Conservation (phyloP, 2,888 invertebrate genomes). For the Empis stercorea region DNA sequence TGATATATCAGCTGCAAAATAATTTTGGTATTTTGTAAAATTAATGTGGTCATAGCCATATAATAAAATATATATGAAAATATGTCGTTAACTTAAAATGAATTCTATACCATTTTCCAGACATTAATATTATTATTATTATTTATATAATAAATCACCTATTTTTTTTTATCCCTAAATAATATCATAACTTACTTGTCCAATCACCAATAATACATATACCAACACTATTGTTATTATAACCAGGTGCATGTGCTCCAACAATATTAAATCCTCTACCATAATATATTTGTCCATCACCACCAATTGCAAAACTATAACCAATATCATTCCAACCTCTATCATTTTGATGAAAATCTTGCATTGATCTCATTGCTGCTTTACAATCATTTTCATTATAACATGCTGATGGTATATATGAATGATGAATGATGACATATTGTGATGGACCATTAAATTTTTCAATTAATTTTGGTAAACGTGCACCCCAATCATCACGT, state of each 20-base stretch:
- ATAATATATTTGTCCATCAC: conserved; percentile 56
- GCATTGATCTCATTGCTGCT: conserved; percentile 50
- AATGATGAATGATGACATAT: conserved; percentile 60
- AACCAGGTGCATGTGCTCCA: conserved; percentile 58
- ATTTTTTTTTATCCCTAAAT: too few species aligned
- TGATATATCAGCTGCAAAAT: too few species aligned
- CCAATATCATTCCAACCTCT: conserved; percentile 59
- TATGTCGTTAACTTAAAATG: too few species aligned
- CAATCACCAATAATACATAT: conserved; percentile 62
- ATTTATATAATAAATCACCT: too few species aligned
- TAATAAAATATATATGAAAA: too few species aligned
- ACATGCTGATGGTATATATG: conserved; percentile 50
- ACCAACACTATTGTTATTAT: conserved; percentile 55
- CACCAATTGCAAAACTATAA: conserved; percentile 56
- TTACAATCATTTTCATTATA: conserved; percentile 40
- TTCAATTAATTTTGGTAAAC: conserved; percentile 35
- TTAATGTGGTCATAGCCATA: too few species aligned
- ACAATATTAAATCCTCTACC: conserved; percentile 56
- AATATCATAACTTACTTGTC: conserved; percentile 41
- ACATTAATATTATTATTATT: too few species aligned
- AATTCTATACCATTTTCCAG: too few species aligned
- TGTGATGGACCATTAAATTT: conserved; percentile 46
- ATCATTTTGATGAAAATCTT: conserved; percentile 46
- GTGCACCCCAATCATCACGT: conserved; percentile 47
- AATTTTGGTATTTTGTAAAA: too few species aligned